A percentile compares a stretch with the other conserved stretches of the same genome.
Evolutionary conservation across 2,797 vertebrate species (phyloP).

Genomic region (Acanthurus leucopareius): DNA sequence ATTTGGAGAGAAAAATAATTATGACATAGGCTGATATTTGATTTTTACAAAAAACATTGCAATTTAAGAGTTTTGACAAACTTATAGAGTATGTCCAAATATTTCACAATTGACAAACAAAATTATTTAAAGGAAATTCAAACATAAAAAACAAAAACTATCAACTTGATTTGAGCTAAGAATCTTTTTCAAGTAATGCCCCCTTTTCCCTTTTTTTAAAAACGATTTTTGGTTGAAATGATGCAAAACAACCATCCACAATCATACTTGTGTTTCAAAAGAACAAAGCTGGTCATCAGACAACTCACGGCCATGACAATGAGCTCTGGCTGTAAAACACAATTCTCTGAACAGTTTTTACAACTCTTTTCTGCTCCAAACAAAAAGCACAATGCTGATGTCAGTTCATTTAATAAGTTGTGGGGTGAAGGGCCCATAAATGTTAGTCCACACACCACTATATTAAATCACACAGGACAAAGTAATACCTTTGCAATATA

Average conservation of each 20-base stretch:
- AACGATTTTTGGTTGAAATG: background rate
- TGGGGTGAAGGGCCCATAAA: conserved; percentile 41
- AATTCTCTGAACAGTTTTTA: conserved; percentile 37
- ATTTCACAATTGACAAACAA: background rate
- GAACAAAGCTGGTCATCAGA: conserved; percentile 41
- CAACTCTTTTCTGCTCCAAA: conserved; percentile 53
- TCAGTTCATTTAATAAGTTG: conserved; percentile 61
- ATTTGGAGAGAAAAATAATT: background rate
- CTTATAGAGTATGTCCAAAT: background rate
- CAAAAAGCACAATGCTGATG: conserved; percentile 54
- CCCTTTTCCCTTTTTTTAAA: background rate
- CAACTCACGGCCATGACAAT: conserved; percentile 37
- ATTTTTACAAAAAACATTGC: background rate
- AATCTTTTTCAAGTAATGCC: background rate
- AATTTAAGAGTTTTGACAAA: background rate
- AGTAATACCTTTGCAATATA: background rate
- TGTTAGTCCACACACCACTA: conserved; percentile 46
- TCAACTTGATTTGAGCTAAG: background rate
- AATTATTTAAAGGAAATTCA: background rate
- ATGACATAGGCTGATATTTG: background rate
- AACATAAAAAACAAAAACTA: background rate
- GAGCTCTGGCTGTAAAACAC: conserved; percentile 45
- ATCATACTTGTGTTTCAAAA: conserved; percentile 26
- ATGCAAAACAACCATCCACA: conserved; percentile 3
- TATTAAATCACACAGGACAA: conserved; percentile 32